These are phyloP conservation scores for Parochlus steinenii DNA, from an alignment of 2,888 invertebrate genomes.

Conservation along the genomic window DNA sequence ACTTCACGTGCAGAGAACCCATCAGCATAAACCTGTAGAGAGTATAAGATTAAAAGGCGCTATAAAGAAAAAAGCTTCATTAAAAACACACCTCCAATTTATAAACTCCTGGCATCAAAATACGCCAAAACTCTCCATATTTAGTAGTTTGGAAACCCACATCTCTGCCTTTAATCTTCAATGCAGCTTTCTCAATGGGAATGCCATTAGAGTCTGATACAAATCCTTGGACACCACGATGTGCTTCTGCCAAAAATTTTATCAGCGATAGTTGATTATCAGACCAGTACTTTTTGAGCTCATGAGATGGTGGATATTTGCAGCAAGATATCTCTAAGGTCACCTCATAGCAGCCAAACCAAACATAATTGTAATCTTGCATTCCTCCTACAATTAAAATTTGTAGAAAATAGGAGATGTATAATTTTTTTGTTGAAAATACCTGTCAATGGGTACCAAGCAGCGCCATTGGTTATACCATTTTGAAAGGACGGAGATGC, in stretches of 20 bases:
- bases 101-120: conserved; percentile 74
- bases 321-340: conserved; percentile 89
- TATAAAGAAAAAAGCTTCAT: conserved; percentile 1
- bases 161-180: conserved; percentile 66
- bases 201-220: conserved; percentile 62
- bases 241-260: conserved; percentile 70
- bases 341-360: conserved; percentile 90
- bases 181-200: conserved; percentile 60
- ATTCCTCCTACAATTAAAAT: conserved; percentile 43
- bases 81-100: conserved; percentile 55
- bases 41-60: neutral
- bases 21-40: conserved; percentile 58
- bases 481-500: conserved; percentile 57
- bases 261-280: conserved; percentile 75
- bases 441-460: conserved; percentile 71
- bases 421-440: conserved; percentile 6
- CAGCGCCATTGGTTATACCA: conserved; percentile 89
- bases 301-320: conserved; percentile 71
- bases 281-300: conserved; percentile 71
- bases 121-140: conserved; percentile 90
- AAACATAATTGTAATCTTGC: conserved; percentile 90
- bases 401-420: neutral
- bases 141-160: conserved; percentile 73
- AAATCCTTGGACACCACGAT: conserved; percentile 78
- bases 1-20: conserved; percentile 69